Evolutionary conservation across 2,797 vertebrate genomes (phyloP).

Genomic region (Ispidina lecontei): DNA sequence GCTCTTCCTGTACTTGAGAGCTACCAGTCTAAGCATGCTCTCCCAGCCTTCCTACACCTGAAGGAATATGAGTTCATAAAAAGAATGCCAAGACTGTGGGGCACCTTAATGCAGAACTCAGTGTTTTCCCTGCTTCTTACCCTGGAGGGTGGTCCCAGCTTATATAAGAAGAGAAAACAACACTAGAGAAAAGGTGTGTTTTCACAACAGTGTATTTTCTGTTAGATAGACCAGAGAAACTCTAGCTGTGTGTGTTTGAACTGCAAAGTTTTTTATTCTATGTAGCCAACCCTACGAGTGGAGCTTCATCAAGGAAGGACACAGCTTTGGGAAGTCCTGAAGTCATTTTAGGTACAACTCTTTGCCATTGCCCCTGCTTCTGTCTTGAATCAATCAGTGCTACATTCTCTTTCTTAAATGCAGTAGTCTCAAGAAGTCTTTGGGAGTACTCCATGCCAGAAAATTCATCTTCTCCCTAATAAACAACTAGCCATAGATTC

Average conservation of each 20-base stretch:
- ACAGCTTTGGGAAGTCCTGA: background rate
- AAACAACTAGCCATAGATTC: background rate
- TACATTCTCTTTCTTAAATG: background rate
- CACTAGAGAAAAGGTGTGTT: background rate
- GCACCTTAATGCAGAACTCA: background rate
- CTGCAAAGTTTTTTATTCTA: background rate
- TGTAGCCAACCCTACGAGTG: background rate
- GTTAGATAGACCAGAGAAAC: background rate
- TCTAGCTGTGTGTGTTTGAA: background rate
- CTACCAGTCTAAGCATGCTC: conserved; percentile 26
- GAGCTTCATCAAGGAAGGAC: background rate
- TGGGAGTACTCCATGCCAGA: background rate
- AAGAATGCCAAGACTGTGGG: background rate
- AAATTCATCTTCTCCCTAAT: background rate
- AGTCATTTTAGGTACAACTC: background rate
- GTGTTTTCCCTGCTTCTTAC: background rate
- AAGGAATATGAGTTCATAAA: conserved; percentile 24
- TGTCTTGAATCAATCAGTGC: background rate
- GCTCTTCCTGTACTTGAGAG: background rate
- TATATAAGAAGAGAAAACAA: background rate
- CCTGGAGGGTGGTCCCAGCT: background rate
- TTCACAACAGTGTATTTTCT: background rate
- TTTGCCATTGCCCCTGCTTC: background rate
- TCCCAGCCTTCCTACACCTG: background rate
- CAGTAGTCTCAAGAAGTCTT: background rate